These are phyloP conservation scores for western clawed frog (Xenopus tropicalis) DNA, from an alignment of 2,113 vertebrate species.

Conservation along the genomic window UCB_Xtro_10.0 CM004450.2:97838501-97839000, in stretches of 20 bases:
- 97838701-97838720: conserved; percentile 71
- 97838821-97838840: not conserved
- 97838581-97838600: conserved; percentile 52
- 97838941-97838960: no score
- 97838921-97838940: no score
- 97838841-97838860: no score
- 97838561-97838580: conserved; percentile 69
- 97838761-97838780: not conserved
- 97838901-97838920: no score
- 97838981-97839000: no score
- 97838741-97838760: conserved; percentile 11
- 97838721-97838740: conserved; percentile 61
- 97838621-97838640: conserved; percentile 75
- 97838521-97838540: conserved; percentile 84
- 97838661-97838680: conserved; percentile 79
- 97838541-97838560: conserved; percentile 72
- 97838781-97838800: not conserved
- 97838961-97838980: no score
- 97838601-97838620: conserved; percentile 71
- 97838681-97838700: conserved; percentile 73
- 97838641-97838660: conserved; percentile 81
- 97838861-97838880: no score
- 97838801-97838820: not conserved
- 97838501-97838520: conserved; percentile 64
- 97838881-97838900: no score